Base-by-base conservation (phyloP, 2,888 invertebrate species). In the Phyto melanocephala region DNA sequence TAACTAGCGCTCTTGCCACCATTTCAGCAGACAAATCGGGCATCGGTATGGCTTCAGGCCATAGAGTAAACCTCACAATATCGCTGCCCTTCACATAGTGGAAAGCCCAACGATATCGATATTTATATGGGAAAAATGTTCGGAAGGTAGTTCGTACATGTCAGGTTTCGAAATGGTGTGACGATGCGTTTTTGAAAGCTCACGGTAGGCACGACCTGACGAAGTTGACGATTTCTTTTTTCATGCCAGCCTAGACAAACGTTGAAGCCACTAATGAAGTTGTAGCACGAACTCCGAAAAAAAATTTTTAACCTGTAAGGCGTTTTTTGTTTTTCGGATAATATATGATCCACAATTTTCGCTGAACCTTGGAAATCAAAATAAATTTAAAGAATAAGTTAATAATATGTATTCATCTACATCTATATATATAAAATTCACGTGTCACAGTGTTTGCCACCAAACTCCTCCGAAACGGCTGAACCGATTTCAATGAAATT, bases 161-260 rank as follows among this genome's bases (percentile, higher is more conserved):
- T n/a, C n/a, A n/a, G n/a, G n/a, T n/a, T n/a, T n/a, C n/a, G n/a
- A n/a, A n/a, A n/a, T n/a, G n/a, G 68, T 68, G 33, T 79, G 71
- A 15, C 58, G 78, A 1, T 71, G 35, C 4, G 22, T 52, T 33
- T 72, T 79, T 0, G 65, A 60, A 3, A 71, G 71, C 20, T 72
- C 71, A 79, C 0, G 35, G 65, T 20, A 71, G n/a, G 11, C 71
- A 72, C 1, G 17, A 20, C 37, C 8, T 54, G 10, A 65, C 78
- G 17, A 78, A 71, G 28, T 17, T 22, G 6, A 63, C 5, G 8
- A 11, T 15, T 10, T 74, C 56, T 56, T 56, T 74, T 42, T 33
- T 63, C 24, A 74, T 74, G 5, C 63, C 65, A 15, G 56, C n/a
- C 65, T 65, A 75, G 15, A 65, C 65, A 24, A 75, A 65, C 58